Base-by-base conservation (phyloP, 1,140 invertebrate species). In the Cheumatopsyche charites region DNA sequence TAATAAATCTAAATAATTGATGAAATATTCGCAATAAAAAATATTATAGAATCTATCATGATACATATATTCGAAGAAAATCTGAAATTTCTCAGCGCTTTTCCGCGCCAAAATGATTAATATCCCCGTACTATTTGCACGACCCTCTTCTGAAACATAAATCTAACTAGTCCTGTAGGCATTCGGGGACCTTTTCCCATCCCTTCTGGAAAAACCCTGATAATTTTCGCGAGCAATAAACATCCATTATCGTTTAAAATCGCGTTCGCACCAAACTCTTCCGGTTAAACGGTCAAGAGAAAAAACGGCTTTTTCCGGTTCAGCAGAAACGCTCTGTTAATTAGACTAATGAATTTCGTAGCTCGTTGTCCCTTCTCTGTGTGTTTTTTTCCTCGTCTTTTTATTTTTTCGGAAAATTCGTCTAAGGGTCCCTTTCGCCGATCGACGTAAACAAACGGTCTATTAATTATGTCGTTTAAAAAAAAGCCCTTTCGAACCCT, bases 341-440 rank as follows among this genome's bases (percentile, higher is more conserved):
- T 52, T 52, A 52, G 47, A 17, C n/a, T 52, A 52, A 52, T 52
- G 47, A 52, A 52, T 52, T 52, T 52, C 29, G 29, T 36, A 36
- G 29, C 29, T 36, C 29, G 29, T 36, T 36, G 29, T 36, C 29
- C 29, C 29, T 36, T 36, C 9, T 36, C 29, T 36, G 29, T 36
- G 29, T 36, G 9, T 9, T 36, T 9, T 36, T 36, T 36, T 36
- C n/a, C n/a, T 36, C 9, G 9, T 36, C 3, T 36, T 3, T 36
- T 4, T 36, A 36, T 36, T 36, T 36, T 36, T 36, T 9, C 9
- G 29, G 29, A 36, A 36, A 36, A 36, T 3, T 9, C 29, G 29
- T 52, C n/a, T 17, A 52, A 52, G 47, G 15, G 47, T 17, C 47
- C 43, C 43, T 17, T 52, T 52, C 19, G 47, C 7, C 47, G 19